These are phyloP conservation scores for Prionace glauca DNA, from an alignment of 2,797 vertebrate species.

Conservation along the genomic window DNA sequence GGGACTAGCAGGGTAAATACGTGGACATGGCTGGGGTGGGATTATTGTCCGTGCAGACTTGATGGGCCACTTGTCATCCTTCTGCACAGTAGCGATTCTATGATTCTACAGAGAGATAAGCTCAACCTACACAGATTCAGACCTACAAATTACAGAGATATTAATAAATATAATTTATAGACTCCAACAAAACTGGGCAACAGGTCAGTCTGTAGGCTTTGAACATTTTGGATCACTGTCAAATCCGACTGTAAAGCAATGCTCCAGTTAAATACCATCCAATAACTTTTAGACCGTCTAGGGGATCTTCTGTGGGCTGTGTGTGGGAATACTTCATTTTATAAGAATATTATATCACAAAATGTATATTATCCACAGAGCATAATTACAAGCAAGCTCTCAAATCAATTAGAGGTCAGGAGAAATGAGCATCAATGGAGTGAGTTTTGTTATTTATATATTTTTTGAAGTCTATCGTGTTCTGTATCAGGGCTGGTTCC, in stretches of 20 bases:
- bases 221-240: background rate
- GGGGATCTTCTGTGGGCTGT: background rate
- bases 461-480: background rate
- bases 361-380: constrained; percentile 3
- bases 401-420: background rate
- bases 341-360: background rate
- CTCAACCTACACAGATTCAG: background rate
- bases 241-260: background rate
- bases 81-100: no score
- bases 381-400: constrained; percentile 18
- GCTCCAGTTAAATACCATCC: background rate
- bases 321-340: background rate
- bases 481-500: background rate
- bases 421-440: background rate
- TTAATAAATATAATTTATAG: background rate
- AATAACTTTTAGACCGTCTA: background rate
- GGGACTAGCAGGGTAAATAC: no score
- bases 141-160: background rate
- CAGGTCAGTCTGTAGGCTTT: background rate
- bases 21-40: no score
- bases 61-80: no score
- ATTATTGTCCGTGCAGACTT: no score
- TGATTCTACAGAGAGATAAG: background rate
- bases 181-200: background rate
- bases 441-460: background rate